Percentiles rank a stretch among this genome's conserved stretches.
Evolutionary conservation across 2,888 invertebrate genomes (phyloP).

Genomic region (Sicus ferrugineus): DNA sequence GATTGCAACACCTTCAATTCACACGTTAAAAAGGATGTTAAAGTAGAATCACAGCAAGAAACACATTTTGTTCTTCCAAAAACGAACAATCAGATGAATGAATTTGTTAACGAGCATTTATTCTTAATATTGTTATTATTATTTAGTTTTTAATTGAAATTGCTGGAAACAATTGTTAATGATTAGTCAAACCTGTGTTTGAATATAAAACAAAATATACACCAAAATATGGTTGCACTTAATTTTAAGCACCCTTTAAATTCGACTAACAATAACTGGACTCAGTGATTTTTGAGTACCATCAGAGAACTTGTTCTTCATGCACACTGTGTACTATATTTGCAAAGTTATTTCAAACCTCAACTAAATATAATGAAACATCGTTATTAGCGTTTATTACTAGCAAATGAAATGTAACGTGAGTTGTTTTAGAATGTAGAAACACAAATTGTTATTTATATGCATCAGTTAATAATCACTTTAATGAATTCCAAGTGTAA

Average conservation of each 20-base stretch:
- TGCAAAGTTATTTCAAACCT: background rate
- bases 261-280: background rate
- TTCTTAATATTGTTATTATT: background rate
- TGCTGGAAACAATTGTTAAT: too few species aligned
- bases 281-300: background rate
- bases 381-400: constrained; percentile 1
- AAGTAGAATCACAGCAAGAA: background rate
- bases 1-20: background rate
- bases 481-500: background rate
- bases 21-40: background rate
- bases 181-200: too few species aligned
- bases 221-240: background rate
- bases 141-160: background rate
- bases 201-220: background rate
- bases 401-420: background rate
- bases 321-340: background rate
- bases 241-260: background rate
- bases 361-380: background rate
- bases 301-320: background rate
- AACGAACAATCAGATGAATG: background rate
- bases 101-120: background rate
- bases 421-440: background rate
- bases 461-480: constrained; percentile 10
- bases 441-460: constrained; percentile 3
- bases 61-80: background rate